Conservation (phyloP, 2,888 invertebrate species). For the Limnephilus lunatus region DNA sequence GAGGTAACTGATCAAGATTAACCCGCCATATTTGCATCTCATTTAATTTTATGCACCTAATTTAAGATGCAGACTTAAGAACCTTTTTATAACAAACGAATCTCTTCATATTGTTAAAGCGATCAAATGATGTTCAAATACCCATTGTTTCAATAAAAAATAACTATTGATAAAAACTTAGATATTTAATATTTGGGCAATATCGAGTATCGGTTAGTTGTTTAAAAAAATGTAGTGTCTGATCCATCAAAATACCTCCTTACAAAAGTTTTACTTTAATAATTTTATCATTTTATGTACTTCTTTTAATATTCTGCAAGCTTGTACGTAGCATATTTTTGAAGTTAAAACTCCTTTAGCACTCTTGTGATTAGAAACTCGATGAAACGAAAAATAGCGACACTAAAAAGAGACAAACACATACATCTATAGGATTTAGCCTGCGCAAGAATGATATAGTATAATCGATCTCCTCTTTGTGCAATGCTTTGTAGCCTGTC, state of each 20-base stretch:
- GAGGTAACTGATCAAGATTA: background rate
- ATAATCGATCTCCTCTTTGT: no score
- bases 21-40: slow-evolving; percentile 21
- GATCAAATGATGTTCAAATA: background rate
- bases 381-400: no score
- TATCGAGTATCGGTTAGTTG: background rate
- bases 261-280: no score
- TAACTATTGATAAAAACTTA: background rate
- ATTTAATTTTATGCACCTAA: slow-evolving; percentile 21
- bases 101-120: background rate
- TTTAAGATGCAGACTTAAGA: slow-evolving; percentile 5
- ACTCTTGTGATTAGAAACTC: no score
- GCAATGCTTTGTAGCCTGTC: no score
- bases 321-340: no score
- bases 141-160: background rate
- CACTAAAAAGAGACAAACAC: no score
- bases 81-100: background rate
- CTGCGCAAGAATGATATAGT: no score
- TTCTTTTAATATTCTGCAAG: no score
- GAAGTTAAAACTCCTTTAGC: no score
- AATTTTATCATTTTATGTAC: no score
- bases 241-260: background rate
- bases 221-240: background rate
- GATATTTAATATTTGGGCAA: background rate
- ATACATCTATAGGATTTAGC: no score